A percentile compares a stretch with the other conserved stretches of the same genome.
Evolutionary conservation across 1,140 invertebrate species (phyloP).

Genomic region (Eciton burchellii): DNA sequence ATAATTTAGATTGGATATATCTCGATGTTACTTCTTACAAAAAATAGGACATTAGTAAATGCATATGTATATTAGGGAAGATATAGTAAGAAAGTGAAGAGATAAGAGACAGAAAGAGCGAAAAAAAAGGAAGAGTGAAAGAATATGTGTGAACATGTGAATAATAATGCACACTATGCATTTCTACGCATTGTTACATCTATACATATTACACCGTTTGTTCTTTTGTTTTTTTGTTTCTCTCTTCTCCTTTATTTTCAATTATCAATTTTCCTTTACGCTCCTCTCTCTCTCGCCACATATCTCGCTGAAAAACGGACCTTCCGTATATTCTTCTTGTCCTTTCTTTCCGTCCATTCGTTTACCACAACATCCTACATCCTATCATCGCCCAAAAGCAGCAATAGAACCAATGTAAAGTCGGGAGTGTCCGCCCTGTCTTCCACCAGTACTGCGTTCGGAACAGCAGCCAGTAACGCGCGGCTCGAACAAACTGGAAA

Average conservation of each 20-base stretch:
- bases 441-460: conserved; percentile 94
- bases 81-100: conserved; percentile 26
- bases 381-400: conserved; percentile 85
- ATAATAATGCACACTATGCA: conserved; percentile 68
- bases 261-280: conserved; percentile 81
- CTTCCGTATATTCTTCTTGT: conserved; percentile 57
- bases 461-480: conserved; percentile 91
- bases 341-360: conserved; percentile 64
- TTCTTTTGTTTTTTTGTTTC: conserved; percentile 83
- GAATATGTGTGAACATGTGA: conserved; percentile 34
- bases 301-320: conserved; percentile 69
- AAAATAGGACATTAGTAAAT: conserved; percentile 64
- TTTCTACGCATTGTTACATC: conserved; percentile 82
- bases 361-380: conserved; percentile 72
- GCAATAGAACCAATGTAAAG: conserved; percentile 94
- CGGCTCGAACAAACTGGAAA: conserved; percentile 89
- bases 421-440: conserved; percentile 95
- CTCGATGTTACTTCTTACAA: conserved; percentile 29
- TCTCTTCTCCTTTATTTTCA: conserved; percentile 85
- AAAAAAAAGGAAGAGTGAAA: background rate
- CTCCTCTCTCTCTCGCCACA: conserved; percentile 75
- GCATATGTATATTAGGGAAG: conserved; percentile 67
- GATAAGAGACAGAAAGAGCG: background rate
- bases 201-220: conserved; percentile 85
- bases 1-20: conserved; percentile 31